These are phyloP conservation scores for Catocala nupta DNA, from an alignment of 2,888 invertebrate species.

Conservation along the genomic window DNA sequence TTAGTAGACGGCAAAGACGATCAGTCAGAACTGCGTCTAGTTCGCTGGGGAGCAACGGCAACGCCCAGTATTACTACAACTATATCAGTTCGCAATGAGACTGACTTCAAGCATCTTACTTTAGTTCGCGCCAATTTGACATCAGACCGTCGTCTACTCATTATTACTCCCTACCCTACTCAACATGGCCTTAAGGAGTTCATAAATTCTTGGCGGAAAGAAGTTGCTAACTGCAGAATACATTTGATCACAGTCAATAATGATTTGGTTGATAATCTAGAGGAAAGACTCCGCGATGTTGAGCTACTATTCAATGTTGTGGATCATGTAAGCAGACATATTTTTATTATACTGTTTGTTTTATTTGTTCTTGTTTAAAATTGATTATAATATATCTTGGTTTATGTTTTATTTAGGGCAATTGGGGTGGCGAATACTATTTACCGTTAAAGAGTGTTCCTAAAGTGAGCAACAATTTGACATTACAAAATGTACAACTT, in stretches of 20 bases:
- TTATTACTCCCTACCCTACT: conserved; percentile 50
- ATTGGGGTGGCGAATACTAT: conserved; percentile 57
- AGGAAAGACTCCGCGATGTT: conserved; percentile 31
- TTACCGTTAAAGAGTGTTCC: conserved; percentile 37
- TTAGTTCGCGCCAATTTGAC: conserved; percentile 34
- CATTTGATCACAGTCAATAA: conserved; percentile 41
- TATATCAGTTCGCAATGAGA: conserved; percentile 41
- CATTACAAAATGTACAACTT: conserved; percentile 46
- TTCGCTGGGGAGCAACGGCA: conserved; percentile 35
- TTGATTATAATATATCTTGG: background rate
- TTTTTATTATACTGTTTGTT: too few relatives aligned
- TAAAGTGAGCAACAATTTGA: conserved; percentile 25
- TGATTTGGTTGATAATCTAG: conserved; percentile 24
- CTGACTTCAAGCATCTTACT: conserved; percentile 43
- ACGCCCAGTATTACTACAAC: conserved; percentile 27
- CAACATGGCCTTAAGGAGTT: conserved; percentile 48
- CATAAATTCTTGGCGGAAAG: conserved; percentile 50
- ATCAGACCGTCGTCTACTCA: conserved; percentile 38
- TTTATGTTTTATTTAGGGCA: conserved; percentile 37
- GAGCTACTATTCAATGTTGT: conserved; percentile 46
- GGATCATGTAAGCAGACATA: conserved; percentile 41
- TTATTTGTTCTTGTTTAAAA: too few relatives aligned
- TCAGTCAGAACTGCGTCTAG: conserved; percentile 40
- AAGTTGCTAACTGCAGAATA: conserved; percentile 41
- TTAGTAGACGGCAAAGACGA: conserved; percentile 17